A percentile compares a stretch with the other conserved stretches of the same genome.
Conservation (phyloP, 2,888 invertebrate species). For the Parnassius smintheus region DNA sequence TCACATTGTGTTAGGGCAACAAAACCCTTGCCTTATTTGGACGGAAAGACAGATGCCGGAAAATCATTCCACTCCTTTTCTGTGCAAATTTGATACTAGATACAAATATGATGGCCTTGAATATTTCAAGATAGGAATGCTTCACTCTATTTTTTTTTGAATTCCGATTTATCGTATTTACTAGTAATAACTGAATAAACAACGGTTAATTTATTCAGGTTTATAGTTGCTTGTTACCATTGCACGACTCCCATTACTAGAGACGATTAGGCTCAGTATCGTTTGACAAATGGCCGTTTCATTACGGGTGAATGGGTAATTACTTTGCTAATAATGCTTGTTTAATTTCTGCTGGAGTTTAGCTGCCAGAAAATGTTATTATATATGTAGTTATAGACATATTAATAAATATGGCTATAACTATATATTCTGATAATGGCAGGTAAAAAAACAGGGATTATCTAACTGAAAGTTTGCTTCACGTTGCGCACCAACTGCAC, state of each 20-base stretch:
- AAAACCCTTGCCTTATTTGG: no score
- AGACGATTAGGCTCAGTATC: conserved; percentile 21
- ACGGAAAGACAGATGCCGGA: no score
- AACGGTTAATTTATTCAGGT: conserved; percentile 17
- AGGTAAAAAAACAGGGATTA: neutral
- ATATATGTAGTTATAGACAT: no score
- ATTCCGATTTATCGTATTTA: no score
- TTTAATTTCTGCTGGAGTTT: conserved; percentile 14
- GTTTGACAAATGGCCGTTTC: conserved; percentile 26
- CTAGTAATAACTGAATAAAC: neutral
- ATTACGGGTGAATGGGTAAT: conserved; percentile 26
- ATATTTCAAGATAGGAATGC: no score
- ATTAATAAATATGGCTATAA: conserved; percentile 7
- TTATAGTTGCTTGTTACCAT: conserved; percentile 17
- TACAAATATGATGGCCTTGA: no score
- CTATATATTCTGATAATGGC: neutral
- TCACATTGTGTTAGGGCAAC: no score
- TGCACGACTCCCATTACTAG: conserved; percentile 17
- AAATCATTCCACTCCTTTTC: no score
- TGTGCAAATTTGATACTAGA: no score
- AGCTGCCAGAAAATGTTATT: conserved; percentile 6
- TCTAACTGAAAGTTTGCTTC: neutral
- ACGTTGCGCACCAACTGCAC: neutral
- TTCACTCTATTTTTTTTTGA: no score
- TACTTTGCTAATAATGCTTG: conserved; percentile 22